Evolutionary conservation across 2,113 vertebrate genomes (phyloP), one percentile per base, ranked within the genome.

Genomic region (Corapipo altera): DNA sequence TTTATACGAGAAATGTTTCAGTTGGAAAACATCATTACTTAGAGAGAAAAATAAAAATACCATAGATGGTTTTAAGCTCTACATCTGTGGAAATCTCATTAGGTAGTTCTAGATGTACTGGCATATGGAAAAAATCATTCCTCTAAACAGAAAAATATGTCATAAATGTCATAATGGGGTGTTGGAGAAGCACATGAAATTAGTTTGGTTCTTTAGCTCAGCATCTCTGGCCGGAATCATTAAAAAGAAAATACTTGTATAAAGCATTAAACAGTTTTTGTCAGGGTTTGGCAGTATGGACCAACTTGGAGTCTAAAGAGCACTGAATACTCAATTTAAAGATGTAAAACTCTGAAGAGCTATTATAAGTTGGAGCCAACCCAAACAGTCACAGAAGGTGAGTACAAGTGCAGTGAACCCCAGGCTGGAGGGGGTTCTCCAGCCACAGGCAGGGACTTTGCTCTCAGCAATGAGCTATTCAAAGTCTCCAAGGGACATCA

Each of bases 121-220:
- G 96, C 98, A 98, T 98, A 97, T 98, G 98, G 98, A 98, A 98
- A 98, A 96, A 97, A 98, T 98, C 97, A 97, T 96, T 79, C 94
- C 77, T 96, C 98, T 97, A 98, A 98, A 97, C 96, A 96, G 93
- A 98, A 98, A 98, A 98, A 98, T 97, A 98, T 96, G 95, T 97
- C 97, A 97, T 97, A 97, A 97, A 96, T 94, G 91, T 97, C 97
- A 90, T 96, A 93, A 97, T 91, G 96, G 92, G 88, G 96, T 97
- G 96, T 96, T 88, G 90, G 93, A 97, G 96, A 97, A 97, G 96
- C 93, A 97, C 83, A 97, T 95, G 91, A 98, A 98, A 98, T 98
- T 97, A 98, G 96, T 98, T 98, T 97, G 75, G 66, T 97, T 97
- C 95, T 95, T 92, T 91, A 97, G 57, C 88, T 97, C 96, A 88